Evolutionary conservation across 2,888 invertebrate genomes (phyloP).

Genomic region (Scaeva pyrastri): DNA sequence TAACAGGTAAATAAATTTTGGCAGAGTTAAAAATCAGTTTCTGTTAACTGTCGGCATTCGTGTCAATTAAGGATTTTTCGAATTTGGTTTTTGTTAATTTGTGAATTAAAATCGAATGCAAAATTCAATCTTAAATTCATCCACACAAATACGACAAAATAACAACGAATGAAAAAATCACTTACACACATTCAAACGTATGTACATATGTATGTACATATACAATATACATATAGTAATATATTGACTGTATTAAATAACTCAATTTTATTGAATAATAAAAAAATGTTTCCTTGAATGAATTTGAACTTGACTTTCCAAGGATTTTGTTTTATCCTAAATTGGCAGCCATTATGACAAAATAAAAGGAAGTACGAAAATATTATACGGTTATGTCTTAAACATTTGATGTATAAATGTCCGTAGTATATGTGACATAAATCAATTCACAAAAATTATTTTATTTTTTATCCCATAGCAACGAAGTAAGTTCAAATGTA

Average conservation of each 20-base stretch:
- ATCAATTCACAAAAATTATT: too few species aligned
- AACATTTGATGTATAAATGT: too few species aligned
- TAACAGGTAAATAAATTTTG: neutral
- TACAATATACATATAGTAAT: too few species aligned
- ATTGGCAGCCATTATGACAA: neutral
- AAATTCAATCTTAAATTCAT: too few species aligned
- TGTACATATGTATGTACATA: too few species aligned
- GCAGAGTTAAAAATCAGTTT: neutral
- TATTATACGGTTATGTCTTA: constrained; percentile 4
- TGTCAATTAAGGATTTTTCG: constrained; percentile 48
- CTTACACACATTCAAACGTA: too few species aligned
- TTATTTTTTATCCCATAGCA: constrained; percentile 48
- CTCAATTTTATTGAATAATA: neutral
- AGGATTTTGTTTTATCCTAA: neutral
- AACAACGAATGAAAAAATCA: too few species aligned
- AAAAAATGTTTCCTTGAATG: neutral
- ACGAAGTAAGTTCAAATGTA: constrained; percentile 48
- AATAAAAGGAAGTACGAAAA: constrained; percentile 24
- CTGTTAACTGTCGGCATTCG: constrained; percentile 27
- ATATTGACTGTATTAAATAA: neutral
- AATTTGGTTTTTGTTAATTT: neutral
- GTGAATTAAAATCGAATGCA: too few species aligned
- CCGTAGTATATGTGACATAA: too few species aligned
- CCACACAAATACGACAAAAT: too few species aligned
- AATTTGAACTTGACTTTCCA: constrained; percentile 11